Percentiles rank a stretch among this genome's conserved stretches.
Conservation (phyloP, 2,797 vertebrate genomes). For the Astyanax mexicanus region DNA sequence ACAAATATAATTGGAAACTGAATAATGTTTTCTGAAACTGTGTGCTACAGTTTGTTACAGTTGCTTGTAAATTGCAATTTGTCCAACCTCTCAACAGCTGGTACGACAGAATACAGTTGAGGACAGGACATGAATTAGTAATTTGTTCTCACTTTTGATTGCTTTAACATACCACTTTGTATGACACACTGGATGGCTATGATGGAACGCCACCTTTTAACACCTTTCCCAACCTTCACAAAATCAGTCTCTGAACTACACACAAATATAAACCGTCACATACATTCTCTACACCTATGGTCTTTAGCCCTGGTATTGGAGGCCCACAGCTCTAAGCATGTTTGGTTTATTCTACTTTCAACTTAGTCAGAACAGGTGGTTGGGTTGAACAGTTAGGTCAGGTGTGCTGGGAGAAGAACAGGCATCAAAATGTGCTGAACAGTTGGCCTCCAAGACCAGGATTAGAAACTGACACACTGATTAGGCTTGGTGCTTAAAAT, state of each 20-base stretch:
- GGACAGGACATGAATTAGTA: background rate
- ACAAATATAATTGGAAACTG: too few relatives aligned
- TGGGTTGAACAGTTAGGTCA: too few relatives aligned
- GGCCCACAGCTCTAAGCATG: too few relatives aligned
- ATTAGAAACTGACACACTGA: slow-evolving; percentile 30
- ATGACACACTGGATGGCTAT: slow-evolving; percentile 6
- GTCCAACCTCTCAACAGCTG: background rate
- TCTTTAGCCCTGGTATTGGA: too few relatives aligned
- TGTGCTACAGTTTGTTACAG: too few relatives aligned
- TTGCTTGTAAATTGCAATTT: too few relatives aligned
- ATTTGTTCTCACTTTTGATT: slow-evolving; percentile 4
- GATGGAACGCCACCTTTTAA: background rate
- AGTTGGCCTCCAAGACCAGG: background rate
- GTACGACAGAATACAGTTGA: background rate
- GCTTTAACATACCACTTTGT: slow-evolving; percentile 36
- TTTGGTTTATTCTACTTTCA: too few relatives aligned
- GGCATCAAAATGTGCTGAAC: too few relatives aligned
- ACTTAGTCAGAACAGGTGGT: too few relatives aligned
- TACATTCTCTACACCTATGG: too few relatives aligned
- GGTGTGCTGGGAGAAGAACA: too few relatives aligned
- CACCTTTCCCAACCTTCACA: background rate
- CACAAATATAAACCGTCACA: background rate
- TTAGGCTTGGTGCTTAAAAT: slow-evolving; percentile 51
- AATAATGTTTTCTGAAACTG: too few relatives aligned
- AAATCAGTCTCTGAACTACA: background rate